A percentile compares a stretch with the other conserved stretches of the same genome.
Conservation (phyloP, 2,888 invertebrate species). For the Stenolophus ochropezus region DNA sequence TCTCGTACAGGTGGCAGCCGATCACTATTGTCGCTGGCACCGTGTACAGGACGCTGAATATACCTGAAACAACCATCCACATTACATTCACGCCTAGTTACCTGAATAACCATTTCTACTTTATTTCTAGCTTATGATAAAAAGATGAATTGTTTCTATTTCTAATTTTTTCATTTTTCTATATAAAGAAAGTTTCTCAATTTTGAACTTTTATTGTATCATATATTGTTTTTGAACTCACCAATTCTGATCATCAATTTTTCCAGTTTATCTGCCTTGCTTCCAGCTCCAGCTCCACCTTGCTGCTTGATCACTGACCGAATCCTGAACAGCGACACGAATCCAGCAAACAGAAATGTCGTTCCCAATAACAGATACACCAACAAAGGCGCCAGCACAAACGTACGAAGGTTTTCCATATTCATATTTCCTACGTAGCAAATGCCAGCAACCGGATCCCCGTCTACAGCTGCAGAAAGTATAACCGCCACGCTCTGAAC, state of each 20-base stretch:
- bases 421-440: slow-evolving; percentile 97
- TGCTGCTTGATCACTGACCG: slow-evolving; percentile 93
- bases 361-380: slow-evolving; percentile 93
- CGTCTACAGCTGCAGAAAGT: slow-evolving; percentile 93
- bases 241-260: slow-evolving; percentile 97
- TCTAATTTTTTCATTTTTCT: no score
- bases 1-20: slow-evolving; percentile 93
- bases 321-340: slow-evolving; percentile 94
- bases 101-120: no score
- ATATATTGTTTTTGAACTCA: slow-evolving; percentile 72
- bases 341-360: slow-evolving; percentile 92
- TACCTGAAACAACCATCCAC: not conserved
- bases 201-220: no score
- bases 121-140: no score
- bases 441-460: slow-evolving; percentile 96
- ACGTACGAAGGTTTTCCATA: slow-evolving; percentile 87
- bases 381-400: slow-evolving; percentile 90
- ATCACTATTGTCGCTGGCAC: slow-evolving; percentile 93
- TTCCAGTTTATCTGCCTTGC: slow-evolving; percentile 93
- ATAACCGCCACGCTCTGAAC: slow-evolving; percentile 94
- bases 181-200: no score
- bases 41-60: slow-evolving; percentile 93
- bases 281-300: slow-evolving; percentile 86
- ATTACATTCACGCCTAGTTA: not conserved
- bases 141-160: no score